Base-by-base conservation (phyloP, 2,888 invertebrate genomes). In the Trissolcus brochymenae region DNA sequence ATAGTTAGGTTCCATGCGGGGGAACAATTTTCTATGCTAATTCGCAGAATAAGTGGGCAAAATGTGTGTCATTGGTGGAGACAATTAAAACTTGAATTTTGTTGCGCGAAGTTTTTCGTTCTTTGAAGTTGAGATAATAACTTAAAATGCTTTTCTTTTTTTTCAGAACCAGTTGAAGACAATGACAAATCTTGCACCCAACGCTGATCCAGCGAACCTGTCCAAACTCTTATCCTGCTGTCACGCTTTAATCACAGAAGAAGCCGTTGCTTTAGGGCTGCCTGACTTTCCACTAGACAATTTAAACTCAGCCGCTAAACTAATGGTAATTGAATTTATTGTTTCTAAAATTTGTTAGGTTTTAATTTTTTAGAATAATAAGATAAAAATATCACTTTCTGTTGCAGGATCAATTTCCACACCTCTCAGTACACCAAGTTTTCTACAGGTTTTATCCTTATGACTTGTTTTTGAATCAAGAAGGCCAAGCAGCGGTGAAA, bases 241-340 rank as follows among this genome's bases (percentile, higher is more conserved):
- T 94, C 95, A 1, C 84, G 96, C 96, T 0, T 91, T 98, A 64
- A 91, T 94, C 80, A 93, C 94, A 16, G 93, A 94, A 6, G 97
- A 97, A 87, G 92, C 95, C 54, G 86, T 90, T 4, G 86, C 90
- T 71, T 90, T 96, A 67, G 94, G 94, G 66, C 89, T 98, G 70
- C 97, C 97, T 0, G 96, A 98, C 90, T 98, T 98, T 88, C 98
- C 98, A 0, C 87, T 97, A 1, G 96, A 97, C 84, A 96, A 94
- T 89, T 89, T 98, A 57, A 89, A 90, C 0, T 87, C 92, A 4
- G 93, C 93, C 35, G 94, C 94, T 3, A 88, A 90, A 76, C 92
- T 96, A 76, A 84, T 96, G 92, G 95, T 93, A 84, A 9, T 19
- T 53, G 21, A 21, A 21, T 53, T 19, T 19, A 2, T 53, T 3